A percentile compares a stretch with the other conserved stretches of the same genome.
Conservation (phyloP, 2,113 vertebrate genomes). For the Aythya baeri region DNA sequence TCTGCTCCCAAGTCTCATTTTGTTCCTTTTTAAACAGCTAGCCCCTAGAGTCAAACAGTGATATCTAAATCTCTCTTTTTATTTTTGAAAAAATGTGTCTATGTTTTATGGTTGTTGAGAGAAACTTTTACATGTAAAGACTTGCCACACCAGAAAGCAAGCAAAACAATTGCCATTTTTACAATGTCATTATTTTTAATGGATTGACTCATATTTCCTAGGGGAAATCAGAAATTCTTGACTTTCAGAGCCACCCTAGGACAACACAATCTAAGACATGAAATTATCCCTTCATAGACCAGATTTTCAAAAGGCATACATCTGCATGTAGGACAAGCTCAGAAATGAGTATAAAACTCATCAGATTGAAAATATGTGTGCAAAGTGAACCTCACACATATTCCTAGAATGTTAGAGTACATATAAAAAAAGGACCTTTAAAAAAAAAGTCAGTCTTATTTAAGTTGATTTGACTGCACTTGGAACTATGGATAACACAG, state of each 20-base stretch:
- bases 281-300: background rate
- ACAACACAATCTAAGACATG: background rate
- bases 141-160: background rate
- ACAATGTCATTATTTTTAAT: background rate
- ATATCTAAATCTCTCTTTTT: background rate
- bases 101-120: background rate
- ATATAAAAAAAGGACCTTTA: background rate
- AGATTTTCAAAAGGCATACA: background rate
- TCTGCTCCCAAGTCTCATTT: background rate
- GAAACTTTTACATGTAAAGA: background rate
- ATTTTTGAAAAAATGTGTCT: background rate
- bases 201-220: background rate
- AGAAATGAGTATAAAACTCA: background rate
- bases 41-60: background rate
- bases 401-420: background rate
- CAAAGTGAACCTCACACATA: background rate
- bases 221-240: background rate
- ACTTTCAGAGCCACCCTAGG: background rate
- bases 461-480: background rate
- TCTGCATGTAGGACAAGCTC: background rate
- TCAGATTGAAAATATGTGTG: background rate
- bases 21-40: background rate
- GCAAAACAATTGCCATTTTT: background rate
- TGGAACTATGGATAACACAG: background rate
- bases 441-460: background rate